Evolutionary conservation across 2,113 vertebrate genomes (phyloP).

Genomic region (Sinocyclocheilus anophthalmus): DNA sequence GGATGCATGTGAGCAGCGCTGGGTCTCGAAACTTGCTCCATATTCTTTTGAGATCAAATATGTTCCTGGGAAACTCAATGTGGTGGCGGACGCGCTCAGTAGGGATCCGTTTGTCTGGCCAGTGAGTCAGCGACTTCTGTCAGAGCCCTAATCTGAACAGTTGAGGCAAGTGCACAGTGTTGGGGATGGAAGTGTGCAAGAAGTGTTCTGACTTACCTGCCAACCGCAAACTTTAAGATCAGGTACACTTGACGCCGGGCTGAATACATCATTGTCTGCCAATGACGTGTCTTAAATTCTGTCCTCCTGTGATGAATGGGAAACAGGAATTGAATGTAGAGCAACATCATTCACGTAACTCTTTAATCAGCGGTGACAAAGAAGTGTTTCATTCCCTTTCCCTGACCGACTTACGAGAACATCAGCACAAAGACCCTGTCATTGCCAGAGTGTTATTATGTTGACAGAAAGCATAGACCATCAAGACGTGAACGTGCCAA

Average conservation of each 20-base stretch:
- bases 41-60: no score
- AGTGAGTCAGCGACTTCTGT: no score
- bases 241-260: not conserved
- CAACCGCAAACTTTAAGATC: no score
- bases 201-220: no score
- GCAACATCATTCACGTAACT: not conserved
- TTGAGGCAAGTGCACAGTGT: no score
- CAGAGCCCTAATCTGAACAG: no score
- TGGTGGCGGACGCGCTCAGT: no score
- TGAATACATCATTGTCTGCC: not conserved
- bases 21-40: no score
- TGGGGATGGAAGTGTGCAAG: no score
- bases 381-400: not conserved
- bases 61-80: no score
- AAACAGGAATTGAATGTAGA: not conserved
- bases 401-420: not conserved
- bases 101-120: not conserved
- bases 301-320: slow-evolving; percentile 3
- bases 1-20: no score
- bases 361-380: not conserved
- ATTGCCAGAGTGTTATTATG: not conserved
- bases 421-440: not conserved
- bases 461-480: no score
- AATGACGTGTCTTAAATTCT: not conserved
- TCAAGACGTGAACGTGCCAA: not conserved